phyloP scores from a whole-genome alignment of 2,888 invertebrate species.

The Lasioglossum vierecki region DNA sequence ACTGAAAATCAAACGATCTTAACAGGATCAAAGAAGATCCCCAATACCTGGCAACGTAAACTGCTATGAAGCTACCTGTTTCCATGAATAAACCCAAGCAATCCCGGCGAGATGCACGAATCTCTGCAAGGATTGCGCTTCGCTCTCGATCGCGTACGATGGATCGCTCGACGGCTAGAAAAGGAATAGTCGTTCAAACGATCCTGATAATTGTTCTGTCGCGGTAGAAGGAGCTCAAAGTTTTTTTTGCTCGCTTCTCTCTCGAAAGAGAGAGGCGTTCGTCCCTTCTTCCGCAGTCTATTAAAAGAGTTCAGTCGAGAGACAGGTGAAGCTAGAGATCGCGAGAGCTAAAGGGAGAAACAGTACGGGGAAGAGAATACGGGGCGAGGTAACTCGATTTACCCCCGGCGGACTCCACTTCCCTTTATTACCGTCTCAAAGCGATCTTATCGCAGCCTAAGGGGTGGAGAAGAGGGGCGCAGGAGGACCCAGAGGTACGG shows the following conservation, averaged over 20 bases:
- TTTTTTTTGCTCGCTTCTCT: neutral
- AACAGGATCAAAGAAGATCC: neutral
- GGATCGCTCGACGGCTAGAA: neutral
- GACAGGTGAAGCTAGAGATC: conserved; percentile 54
- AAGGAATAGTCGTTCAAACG: conserved; percentile 17
- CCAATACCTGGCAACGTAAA: neutral
- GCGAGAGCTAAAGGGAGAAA: conserved; percentile 34
- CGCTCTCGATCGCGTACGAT: neutral
- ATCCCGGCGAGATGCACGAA: neutral
- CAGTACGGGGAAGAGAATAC: conserved; percentile 38
- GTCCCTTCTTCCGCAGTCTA: conserved; percentile 27
- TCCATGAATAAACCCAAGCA: neutral
- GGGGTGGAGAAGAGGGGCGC: conserved; percentile 15
- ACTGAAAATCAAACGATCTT: neutral
- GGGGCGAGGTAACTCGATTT: conserved; percentile 77
- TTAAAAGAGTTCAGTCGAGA: conserved; percentile 35
- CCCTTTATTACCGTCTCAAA: conserved; percentile 78
- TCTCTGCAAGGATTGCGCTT: neutral
- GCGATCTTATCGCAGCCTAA: conserved; percentile 72
- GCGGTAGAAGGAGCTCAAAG: conserved; percentile 12
- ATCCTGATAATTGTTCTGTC: conserved; percentile 42
- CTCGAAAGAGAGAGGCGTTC: neutral
- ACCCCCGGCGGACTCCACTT: conserved; percentile 70
- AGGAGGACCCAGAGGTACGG: neutral
- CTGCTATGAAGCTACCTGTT: neutral